A percentile compares a stretch with the other conserved stretches of the same genome.
Conservation (phyloP, 2,113 vertebrate species). For the Macrotus californicus region DNA sequence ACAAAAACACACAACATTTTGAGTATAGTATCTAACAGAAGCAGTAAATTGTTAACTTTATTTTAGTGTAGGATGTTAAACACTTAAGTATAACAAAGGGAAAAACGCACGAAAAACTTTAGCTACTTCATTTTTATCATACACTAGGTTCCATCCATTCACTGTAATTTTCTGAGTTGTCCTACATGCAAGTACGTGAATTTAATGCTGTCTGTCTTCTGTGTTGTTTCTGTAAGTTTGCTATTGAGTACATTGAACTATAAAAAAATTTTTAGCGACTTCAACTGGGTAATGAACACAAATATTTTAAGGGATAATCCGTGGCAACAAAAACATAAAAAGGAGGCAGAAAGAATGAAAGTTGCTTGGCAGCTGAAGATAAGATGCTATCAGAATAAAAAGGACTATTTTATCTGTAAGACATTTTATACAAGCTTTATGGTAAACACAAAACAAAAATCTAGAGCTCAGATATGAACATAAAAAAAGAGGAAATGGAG, state of each 20-base stretch:
- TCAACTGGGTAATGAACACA: neutral
- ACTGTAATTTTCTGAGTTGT: slow-evolving; percentile 76
- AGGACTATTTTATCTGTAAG: neutral
- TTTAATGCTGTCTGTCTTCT: slow-evolving; percentile 89
- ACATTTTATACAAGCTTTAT: neutral
- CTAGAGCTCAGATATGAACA: neutral
- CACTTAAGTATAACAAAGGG: neutral
- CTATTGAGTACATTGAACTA: slow-evolving; percentile 89
- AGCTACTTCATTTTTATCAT: neutral
- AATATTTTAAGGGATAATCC: neutral
- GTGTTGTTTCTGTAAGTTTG: slow-evolving; percentile 90
- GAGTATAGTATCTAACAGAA: neutral
- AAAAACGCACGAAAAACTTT: neutral
- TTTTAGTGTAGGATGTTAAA: neutral
- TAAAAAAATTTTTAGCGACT: neutral
- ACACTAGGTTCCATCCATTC: neutral
- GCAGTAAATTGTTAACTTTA: neutral
- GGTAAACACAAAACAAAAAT: neutral
- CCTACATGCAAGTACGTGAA: slow-evolving; percentile 86
- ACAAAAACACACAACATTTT: neutral
- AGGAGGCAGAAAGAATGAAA: neutral
- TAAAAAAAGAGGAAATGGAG: neutral
- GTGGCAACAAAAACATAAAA: neutral
- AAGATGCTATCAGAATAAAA: neutral
- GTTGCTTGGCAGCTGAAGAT: neutral